Conservation (phyloP, 2,797 vertebrate genomes). For the Distichodus sexfasciatus region DNA sequence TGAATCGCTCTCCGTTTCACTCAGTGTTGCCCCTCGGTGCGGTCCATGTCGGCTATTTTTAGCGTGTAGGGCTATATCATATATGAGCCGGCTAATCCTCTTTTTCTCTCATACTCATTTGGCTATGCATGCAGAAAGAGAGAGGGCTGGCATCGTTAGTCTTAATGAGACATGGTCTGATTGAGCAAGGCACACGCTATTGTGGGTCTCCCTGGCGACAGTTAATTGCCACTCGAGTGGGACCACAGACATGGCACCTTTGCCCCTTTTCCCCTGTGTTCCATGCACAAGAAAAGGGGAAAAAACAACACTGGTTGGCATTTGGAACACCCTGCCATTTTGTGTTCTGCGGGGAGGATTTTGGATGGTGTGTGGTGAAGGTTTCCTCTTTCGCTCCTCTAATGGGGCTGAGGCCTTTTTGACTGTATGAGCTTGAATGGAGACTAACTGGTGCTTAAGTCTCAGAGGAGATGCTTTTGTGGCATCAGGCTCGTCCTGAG, state of each 20-base stretch:
- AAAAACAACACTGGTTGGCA: constrained; percentile 50
- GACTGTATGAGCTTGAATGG: constrained; percentile 32
- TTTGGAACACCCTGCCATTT: constrained; percentile 40
- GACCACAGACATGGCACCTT: constrained; percentile 62
- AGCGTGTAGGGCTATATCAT: neutral
- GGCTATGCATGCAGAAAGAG: neutral
- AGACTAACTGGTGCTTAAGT: constrained; percentile 18
- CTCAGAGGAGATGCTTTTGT: constrained; percentile 7
- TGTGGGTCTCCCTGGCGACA: constrained; percentile 70
- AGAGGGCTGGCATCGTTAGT: constrained; percentile 48
- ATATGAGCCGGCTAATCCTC: neutral
- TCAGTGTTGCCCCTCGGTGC: neutral
- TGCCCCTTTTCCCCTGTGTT: constrained; percentile 48
- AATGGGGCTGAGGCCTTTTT: constrained; percentile 45
- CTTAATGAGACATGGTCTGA: constrained; percentile 64
- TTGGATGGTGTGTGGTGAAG: constrained; percentile 28
- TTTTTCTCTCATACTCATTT: neutral
- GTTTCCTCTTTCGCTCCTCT: constrained; percentile 40
- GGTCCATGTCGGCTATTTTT: neutral
- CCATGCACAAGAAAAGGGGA: constrained; percentile 39
- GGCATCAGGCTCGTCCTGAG: neutral
- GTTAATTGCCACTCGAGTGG: constrained; percentile 67
- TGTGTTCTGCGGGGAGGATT: constrained; percentile 28
- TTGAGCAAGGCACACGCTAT: constrained; percentile 59
- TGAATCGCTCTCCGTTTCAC: neutral